Base-by-base conservation (phyloP, 2,888 invertebrate genomes). In the Pomacea canaliculata region DNA sequence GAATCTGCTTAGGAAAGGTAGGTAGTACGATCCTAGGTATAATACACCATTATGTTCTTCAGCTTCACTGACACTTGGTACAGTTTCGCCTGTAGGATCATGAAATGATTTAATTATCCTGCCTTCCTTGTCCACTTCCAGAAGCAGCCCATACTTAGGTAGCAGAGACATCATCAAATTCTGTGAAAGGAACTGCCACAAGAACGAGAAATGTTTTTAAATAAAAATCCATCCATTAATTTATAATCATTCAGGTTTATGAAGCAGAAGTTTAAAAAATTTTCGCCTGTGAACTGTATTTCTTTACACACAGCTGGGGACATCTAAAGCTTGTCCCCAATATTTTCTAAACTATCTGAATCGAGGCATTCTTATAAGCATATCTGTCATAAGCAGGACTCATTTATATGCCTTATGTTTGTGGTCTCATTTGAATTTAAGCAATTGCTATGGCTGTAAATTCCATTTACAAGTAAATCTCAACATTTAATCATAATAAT, bases 11-110 rank as follows among this genome's bases (percentile, higher is more conserved):
- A 63, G n/a, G 27, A 63, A 63, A 12, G 63, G 63, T 19, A 23
- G 80, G 69, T 81, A 70, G 76, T 86, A 91, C 0, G 91, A 91
- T 8, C 91, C 91, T 10, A 91, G 78, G 76, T 91, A 91, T 51
- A 91, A 77, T 10, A 86, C 81, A 1, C 88, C 89, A 70, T 88
- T 83, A 56, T 86, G 81, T 74, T 89, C 90, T 46, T 87, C 85
- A 2, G 89, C 89, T 81, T 91, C 90, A 73, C 90, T 90, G 48
- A 89, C 83, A 16, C 79, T 77, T 19, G 84, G 78, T 2, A 89
- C 78, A 10, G 84, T 82, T 59, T 81, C 69, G 10, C 90, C 91
- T 51, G 85, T 81, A 0, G 89, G 88, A 79, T 91, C 89, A 69
- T 91, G 91, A 23, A 90, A 81, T 75, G 89, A 88, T 73, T 83